Evolutionary conservation across 2,888 invertebrate genomes (phyloP).

Genomic region (Microctonus aethiopoides): DNA sequence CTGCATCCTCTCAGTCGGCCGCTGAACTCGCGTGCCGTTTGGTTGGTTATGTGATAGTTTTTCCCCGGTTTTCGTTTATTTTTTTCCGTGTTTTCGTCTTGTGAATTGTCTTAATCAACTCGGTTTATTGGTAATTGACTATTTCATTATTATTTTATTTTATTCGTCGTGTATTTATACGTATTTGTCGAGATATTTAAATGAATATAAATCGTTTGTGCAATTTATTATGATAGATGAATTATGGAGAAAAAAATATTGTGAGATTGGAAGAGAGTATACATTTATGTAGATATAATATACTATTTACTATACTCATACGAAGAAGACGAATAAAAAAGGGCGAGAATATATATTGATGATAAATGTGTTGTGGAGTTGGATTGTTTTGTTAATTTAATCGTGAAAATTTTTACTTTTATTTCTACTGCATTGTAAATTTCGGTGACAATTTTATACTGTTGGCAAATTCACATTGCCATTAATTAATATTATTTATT

Average conservation of each 20-base stretch:
- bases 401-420: constrained; percentile 5
- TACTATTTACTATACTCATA: no score
- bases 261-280: background rate
- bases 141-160: background rate
- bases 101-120: constrained; percentile 8
- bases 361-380: constrained; percentile 9
- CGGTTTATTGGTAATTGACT: background rate
- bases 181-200: background rate
- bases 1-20: constrained; percentile 65
- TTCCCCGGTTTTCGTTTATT: constrained; percentile 22
- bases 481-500: no score
- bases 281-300: no score
- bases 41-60: constrained; percentile 39
- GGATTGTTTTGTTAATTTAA: background rate
- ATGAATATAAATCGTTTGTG: background rate
- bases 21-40: constrained; percentile 66
- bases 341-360: background rate
- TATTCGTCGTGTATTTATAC: background rate
- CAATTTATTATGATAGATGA: no score
- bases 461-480: no score
- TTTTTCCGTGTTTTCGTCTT: constrained; percentile 21
- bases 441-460: background rate
- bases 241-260: background rate
- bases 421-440: background rate
- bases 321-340: background rate